These are phyloP conservation scores for Hermaeophaga mercurialis DNA, from an alignment of 2,888 invertebrate species.

Conservation along the genomic window DNA sequence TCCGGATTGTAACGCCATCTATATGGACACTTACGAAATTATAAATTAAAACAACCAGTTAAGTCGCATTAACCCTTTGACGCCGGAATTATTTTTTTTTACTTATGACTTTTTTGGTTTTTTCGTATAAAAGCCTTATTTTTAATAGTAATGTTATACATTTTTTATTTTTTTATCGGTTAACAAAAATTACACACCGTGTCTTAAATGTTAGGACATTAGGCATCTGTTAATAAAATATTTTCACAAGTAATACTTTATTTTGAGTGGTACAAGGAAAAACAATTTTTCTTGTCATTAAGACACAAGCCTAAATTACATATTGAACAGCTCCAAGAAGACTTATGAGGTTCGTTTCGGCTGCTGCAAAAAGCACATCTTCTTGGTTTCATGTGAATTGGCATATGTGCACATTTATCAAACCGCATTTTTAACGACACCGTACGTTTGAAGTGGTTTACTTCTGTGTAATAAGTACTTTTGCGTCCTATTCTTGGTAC, in stretches of 20 bases:
- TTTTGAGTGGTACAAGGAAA: slow-evolving; percentile 7
- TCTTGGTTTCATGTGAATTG: not conserved
- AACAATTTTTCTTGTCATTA: slow-evolving; percentile 15
- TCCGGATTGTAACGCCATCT: no score
- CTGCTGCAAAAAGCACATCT: slow-evolving; percentile 14
- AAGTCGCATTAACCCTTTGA: no score
- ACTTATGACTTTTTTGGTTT: not conserved
- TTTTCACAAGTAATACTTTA: slow-evolving; percentile 8
- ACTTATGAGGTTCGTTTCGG: slow-evolving; percentile 10
- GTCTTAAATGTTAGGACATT: not conserved
- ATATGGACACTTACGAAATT: no score
- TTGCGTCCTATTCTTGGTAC: not conserved
- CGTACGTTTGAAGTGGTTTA: slow-evolving; percentile 5
- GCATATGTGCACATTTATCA: slow-evolving; percentile 12
- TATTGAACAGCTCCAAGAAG: slow-evolving; percentile 12
- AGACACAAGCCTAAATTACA: slow-evolving; percentile 19
- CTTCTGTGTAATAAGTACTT: no score
- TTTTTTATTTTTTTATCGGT: no score
- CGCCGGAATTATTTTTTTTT: no score
- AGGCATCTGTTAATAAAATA: no score
- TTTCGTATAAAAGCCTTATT: not conserved
- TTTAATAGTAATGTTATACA: not conserved
- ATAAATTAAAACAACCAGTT: no score
- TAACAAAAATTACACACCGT: slow-evolving; percentile 2
- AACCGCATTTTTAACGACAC: slow-evolving; percentile 1